Conservation (phyloP, 2,113 vertebrate species). For the Gasterosteus nipponicus region DNA sequence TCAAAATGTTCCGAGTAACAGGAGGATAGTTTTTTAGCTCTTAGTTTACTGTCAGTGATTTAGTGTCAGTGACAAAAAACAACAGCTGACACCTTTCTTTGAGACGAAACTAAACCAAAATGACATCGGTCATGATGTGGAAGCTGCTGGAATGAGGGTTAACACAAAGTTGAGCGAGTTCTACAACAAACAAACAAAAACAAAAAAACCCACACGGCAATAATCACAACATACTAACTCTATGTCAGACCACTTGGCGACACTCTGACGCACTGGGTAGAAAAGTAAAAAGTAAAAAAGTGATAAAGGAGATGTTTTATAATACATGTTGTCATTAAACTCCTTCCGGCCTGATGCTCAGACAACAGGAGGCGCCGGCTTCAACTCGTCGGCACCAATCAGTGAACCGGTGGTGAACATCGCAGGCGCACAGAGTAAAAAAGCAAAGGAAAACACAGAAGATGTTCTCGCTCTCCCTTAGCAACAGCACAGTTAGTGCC, state of each 20-base stretch:
- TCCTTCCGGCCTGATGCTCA: background rate
- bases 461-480: background rate
- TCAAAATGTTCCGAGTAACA: background rate
- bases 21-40: background rate
- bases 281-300: background rate
- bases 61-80: background rate
- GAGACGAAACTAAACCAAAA: background rate
- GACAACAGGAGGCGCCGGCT: conserved; percentile 3
- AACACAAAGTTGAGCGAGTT: background rate
- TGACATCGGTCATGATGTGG: background rate
- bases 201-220: too few species aligned
- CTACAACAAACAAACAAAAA: background rate
- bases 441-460: background rate
- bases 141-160: background rate
- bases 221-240: background rate
- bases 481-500: background rate
- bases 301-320: background rate
- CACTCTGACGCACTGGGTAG: background rate
- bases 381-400: background rate
- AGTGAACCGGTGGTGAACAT: conserved; percentile 2
- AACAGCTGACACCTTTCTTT: background rate
- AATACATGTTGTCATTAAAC: background rate
- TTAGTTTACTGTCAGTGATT: background rate
- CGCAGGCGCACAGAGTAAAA: background rate
- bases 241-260: background rate